phyloP scores from a whole-genome alignment of 2,888 invertebrate genomes.

The Leucozona laternaria region DNA sequence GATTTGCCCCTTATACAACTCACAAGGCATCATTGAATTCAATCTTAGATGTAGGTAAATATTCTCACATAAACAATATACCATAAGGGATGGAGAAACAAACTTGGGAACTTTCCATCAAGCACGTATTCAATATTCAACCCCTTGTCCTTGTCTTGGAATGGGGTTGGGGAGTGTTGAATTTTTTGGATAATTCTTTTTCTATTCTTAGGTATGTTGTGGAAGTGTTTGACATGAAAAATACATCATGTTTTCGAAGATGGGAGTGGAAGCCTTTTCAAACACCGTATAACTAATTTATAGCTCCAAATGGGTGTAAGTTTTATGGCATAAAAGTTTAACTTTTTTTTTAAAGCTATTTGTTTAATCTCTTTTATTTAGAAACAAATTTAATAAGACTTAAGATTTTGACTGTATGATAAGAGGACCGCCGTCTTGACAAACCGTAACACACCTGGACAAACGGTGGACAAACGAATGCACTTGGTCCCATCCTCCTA shows the following conservation, averaged over 20 bases:
- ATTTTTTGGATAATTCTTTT: not conserved
- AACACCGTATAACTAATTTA: not conserved
- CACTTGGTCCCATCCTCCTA: too few relatives aligned
- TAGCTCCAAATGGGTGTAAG: not conserved
- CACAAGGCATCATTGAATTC: not conserved
- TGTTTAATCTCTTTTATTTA: too few relatives aligned
- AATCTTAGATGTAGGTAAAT: not conserved
- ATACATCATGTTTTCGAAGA: not conserved
- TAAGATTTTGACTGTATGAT: too few relatives aligned
- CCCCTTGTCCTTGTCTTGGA: not conserved
- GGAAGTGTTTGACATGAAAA: not conserved
- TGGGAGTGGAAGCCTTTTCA: not conserved
- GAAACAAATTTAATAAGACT: too few relatives aligned
- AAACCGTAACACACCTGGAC: too few relatives aligned
- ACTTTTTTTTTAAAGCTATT: too few relatives aligned
- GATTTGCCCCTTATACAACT: not conserved
- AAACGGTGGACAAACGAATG: too few relatives aligned
- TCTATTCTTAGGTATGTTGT: not conserved
- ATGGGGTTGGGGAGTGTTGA: not conserved
- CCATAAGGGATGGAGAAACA: not conserved
- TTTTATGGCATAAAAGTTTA: not conserved
- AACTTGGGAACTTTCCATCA: slow-evolving; percentile 4
- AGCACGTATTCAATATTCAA: slow-evolving; percentile 15
- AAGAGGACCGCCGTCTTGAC: too few relatives aligned
- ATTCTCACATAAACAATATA: slow-evolving; percentile 12